A percentile compares a stretch with the other conserved stretches of the same genome.
phyloP scores from a whole-genome alignment of 1,140 invertebrate genomes.

The Drosophila lowei region DNA sequence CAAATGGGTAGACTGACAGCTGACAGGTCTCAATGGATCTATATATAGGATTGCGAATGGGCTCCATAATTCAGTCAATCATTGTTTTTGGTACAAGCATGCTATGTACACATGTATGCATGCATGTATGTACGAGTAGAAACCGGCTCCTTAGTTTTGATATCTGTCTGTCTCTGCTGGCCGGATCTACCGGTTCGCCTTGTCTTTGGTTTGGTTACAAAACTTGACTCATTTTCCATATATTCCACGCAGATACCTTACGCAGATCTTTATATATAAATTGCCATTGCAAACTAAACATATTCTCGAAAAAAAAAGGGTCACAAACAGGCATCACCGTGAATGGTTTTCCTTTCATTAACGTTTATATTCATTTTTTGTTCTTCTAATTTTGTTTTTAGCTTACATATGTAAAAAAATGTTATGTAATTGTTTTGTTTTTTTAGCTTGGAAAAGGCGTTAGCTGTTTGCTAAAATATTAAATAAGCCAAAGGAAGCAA shows the following conservation, averaged over 20 bases:
- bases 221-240: conserved; percentile 1
- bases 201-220: conserved; percentile 4
- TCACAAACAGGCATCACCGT: conserved; percentile 34
- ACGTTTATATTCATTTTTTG: conserved; percentile 14
- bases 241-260: no score
- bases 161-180: conserved; percentile 3
- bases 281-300: conserved; percentile 29
- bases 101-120: no score
- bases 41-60: conserved; percentile 11
- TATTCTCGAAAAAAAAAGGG: conserved; percentile 8
- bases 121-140: neutral
- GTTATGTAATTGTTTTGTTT: neutral
- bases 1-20: neutral
- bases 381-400: neutral
- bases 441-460: conserved; percentile 46
- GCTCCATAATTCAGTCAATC: conserved; percentile 36
- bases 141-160: conserved; percentile 16
- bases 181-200: conserved; percentile 16
- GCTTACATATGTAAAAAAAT: conserved; percentile 23
- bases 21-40: neutral
- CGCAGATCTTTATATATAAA: neutral
- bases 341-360: conserved; percentile 15
- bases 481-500: conserved; percentile 64
- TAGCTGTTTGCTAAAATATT: conserved; percentile 35
- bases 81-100: conserved; percentile 7